Base-by-base conservation (phyloP, 2,113 vertebrate genomes). In the Cyprinodon tularosa region DNA sequence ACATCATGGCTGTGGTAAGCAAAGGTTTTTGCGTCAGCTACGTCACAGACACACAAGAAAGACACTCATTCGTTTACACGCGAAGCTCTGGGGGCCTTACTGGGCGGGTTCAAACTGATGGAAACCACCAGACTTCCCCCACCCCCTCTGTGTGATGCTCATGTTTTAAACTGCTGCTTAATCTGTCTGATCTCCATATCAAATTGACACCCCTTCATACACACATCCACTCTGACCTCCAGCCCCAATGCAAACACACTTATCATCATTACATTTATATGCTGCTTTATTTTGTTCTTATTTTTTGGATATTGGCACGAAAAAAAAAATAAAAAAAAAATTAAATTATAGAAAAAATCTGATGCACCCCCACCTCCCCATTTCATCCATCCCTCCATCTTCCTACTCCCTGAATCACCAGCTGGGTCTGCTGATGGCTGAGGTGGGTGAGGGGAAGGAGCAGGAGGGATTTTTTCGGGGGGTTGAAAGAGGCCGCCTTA, bases 181-280 rank as follows among this genome's bases (percentile, higher is more conserved):
- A 88, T 88, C 84, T 82, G 86, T 89, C 92, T 93, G 90, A 96
- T 97, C 95, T 95, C 93, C 95, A 96, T 96, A 93, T 90, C 93
- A 94, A 95, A 95, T 84, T 93, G 93, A 88, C 78, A 68, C 82
- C 81, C 50, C 76, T 70, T 60, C 62, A 29, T 66, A 48, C 69
- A 89, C 38, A 64, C 62, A 38, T 39, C 14, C 64, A 61, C 62
- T 77, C 68, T 4, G 12, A 47, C 57, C 72, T 74, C 74, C 42
- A 74, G 50, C 62, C 13, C 62, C 17, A 42, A 36, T 20, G 61
- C 12, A 68, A 77, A 71, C 48, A 64, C 50, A 70, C 42, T 29
- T 29, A 29, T 22, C 63, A 36, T 40, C 59, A 45, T 69, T 45
- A 66, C 48, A 71, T 81, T 72, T 72, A 65, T 29, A 65, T 20